Percentiles rank a stretch among this genome's conserved stretches.
These are phyloP conservation scores for Sebastes trivittatus DNA, from an alignment of 2,797 vertebrate species.

Conservation along the genomic window DNA sequence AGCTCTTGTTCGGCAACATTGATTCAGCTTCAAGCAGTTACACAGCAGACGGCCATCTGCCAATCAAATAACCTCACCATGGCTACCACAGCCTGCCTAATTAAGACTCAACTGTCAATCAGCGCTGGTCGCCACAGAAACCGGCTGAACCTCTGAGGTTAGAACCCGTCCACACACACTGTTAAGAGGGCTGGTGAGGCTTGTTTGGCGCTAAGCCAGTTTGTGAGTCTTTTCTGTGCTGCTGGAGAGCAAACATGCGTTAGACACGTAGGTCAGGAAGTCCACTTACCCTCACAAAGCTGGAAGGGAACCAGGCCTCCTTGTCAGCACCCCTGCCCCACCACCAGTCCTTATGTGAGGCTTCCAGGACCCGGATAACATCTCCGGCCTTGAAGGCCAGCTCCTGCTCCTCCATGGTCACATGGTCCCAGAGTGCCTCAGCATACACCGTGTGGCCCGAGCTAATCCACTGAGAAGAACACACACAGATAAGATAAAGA, in stretches of 20 bases:
- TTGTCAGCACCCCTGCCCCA: slow-evolving; percentile 92
- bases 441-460: slow-evolving; percentile 91
- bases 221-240: slow-evolving; percentile 49
- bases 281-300: slow-evolving; percentile 94
- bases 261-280: slow-evolving; percentile 56
- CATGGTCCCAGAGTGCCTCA: slow-evolving; percentile 98
- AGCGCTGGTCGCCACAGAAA: slow-evolving; percentile 68
- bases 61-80: slow-evolving; percentile 66
- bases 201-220: slow-evolving; percentile 65
- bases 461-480: slow-evolving; percentile 86
- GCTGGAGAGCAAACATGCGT: slow-evolving; percentile 59
- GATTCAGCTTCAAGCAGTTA: slow-evolving; percentile 49
- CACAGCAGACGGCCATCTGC: slow-evolving; percentile 54
- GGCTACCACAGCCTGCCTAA: slow-evolving; percentile 50
- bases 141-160: slow-evolving; percentile 29
- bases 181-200: slow-evolving; percentile 35
- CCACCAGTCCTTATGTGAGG: slow-evolving; percentile 97
- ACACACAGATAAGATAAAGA: slow-evolving; percentile 65
- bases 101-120: slow-evolving; percentile 74
- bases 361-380: slow-evolving; percentile 94
- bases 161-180: slow-evolving; percentile 31
- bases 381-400: slow-evolving; percentile 97
- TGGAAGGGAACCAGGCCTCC: slow-evolving; percentile 97
- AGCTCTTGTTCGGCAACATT: slow-evolving; percentile 29
- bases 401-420: slow-evolving; percentile 98